These are phyloP conservation scores for Momotus momota DNA, from an alignment of 2,797 vertebrate genomes.

Conservation along the genomic window DNA sequence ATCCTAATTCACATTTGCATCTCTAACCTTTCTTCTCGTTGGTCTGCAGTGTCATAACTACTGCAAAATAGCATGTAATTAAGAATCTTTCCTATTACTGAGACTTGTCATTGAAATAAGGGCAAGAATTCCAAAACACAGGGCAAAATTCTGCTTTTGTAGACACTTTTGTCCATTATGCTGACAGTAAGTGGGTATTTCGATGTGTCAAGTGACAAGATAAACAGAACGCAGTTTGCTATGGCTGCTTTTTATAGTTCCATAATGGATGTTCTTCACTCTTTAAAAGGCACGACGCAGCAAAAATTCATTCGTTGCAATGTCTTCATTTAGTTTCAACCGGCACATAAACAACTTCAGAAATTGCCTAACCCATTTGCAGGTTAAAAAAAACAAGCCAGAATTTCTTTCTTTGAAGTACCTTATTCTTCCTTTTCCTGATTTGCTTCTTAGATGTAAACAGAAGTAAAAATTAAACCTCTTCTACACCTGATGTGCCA, in stretches of 20 bases:
- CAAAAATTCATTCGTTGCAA: not conserved
- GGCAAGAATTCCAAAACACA: not conserved
- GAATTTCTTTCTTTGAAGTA: not conserved
- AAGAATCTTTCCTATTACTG: not conserved
- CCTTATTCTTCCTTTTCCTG: not conserved
- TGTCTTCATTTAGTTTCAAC: not conserved
- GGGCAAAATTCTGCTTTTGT: constrained; percentile 20
- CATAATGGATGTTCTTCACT: not conserved
- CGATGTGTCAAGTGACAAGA: constrained; percentile 29
- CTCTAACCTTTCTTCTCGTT: not conserved
- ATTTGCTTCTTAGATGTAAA: not conserved
- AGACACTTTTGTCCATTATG: not conserved
- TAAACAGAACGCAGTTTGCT: constrained; percentile 9
- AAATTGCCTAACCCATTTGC: not conserved
- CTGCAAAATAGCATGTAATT: not conserved
- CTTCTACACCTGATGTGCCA: not conserved
- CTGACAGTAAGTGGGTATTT: constrained; percentile 49
- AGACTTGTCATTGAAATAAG: constrained; percentile 21
- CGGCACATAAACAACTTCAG: not conserved
- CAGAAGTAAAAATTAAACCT: not conserved
- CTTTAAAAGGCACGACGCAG: not conserved
- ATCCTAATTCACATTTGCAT: not conserved
- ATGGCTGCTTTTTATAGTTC: constrained; percentile 33
- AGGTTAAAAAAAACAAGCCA: not conserved
- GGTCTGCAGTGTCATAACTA: not conserved